These are phyloP conservation scores for Nebria brevicollis DNA, from an alignment of 2,888 invertebrate species.

Conservation along the genomic window DNA sequence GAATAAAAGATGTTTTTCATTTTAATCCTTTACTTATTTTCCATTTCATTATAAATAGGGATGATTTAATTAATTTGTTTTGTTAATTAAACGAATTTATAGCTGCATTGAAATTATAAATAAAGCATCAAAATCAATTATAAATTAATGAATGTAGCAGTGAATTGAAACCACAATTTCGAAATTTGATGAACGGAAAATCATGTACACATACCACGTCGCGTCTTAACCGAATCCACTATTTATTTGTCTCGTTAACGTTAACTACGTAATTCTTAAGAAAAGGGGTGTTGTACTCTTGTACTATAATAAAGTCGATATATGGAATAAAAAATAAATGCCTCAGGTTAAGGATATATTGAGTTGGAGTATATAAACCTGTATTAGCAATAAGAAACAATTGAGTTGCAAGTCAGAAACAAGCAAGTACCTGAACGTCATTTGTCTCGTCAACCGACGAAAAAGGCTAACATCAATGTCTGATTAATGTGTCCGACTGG, in stretches of 20 bases:
- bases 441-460: neutral
- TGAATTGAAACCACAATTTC: neutral
- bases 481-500: neutral
- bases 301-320: neutral
- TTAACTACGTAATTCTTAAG: neutral
- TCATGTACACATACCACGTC: neutral
- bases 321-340: neutral
- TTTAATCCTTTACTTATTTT: too few species aligned
- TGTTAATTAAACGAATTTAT: too few species aligned
- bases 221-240: neutral
- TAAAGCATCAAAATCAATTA: neutral
- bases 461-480: neutral
- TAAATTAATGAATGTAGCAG: neutral
- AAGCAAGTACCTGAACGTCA: neutral
- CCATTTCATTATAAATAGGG: too few species aligned
- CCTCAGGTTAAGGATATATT: neutral
- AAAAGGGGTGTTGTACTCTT: neutral
- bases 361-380: neutral
- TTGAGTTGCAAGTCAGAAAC: neutral
- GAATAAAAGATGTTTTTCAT: too few species aligned
- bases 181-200: neutral
- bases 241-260: neutral
- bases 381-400: neutral
- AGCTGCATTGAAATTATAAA: too few species aligned
- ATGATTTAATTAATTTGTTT: too few species aligned